These are phyloP conservation scores for Galerucella pusilla DNA, from an alignment of 2,888 invertebrate genomes.

Conservation along the genomic window DNA sequence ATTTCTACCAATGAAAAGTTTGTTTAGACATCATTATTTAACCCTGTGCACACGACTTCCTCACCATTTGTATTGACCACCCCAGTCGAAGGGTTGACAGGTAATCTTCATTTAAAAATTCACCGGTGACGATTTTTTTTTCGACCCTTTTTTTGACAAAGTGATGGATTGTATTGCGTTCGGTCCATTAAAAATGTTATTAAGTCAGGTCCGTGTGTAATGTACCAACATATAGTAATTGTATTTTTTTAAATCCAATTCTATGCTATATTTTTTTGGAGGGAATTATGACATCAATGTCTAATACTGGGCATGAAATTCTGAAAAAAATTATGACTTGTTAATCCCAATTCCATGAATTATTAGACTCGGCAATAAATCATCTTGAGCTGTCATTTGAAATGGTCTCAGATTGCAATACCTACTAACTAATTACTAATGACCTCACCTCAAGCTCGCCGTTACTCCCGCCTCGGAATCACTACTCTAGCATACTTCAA, in stretches of 20 bases:
- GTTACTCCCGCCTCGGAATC: too few relatives aligned
- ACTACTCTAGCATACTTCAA: too few relatives aligned
- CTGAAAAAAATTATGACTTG: too few relatives aligned
- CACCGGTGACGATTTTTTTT: slow-evolving; percentile 32
- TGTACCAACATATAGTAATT: not conserved
- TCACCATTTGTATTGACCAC: slow-evolving; percentile 40
- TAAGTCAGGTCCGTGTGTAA: slow-evolving; percentile 19
- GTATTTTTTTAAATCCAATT: not conserved
- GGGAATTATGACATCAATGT: too few relatives aligned
- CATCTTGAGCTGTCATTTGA: too few relatives aligned
- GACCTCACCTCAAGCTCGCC: too few relatives aligned
- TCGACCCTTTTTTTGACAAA: slow-evolving; percentile 25
- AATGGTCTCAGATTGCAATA: too few relatives aligned
- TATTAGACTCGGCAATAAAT: too few relatives aligned
- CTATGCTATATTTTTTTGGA: not conserved
- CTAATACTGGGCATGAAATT: too few relatives aligned
- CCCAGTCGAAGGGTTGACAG: slow-evolving; percentile 43
- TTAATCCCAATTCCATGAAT: too few relatives aligned
- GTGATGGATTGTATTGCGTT: slow-evolving; percentile 32
- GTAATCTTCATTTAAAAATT: slow-evolving; percentile 40
- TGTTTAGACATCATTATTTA: slow-evolving; percentile 43
- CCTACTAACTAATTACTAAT: too few relatives aligned
- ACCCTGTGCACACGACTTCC: slow-evolving; percentile 32
- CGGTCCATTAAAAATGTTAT: slow-evolving; percentile 33
- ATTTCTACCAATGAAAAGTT: slow-evolving; percentile 41